phyloP scores from a whole-genome alignment of 2,888 invertebrate genomes.

The Elaeidobius kamerunicus region DNA sequence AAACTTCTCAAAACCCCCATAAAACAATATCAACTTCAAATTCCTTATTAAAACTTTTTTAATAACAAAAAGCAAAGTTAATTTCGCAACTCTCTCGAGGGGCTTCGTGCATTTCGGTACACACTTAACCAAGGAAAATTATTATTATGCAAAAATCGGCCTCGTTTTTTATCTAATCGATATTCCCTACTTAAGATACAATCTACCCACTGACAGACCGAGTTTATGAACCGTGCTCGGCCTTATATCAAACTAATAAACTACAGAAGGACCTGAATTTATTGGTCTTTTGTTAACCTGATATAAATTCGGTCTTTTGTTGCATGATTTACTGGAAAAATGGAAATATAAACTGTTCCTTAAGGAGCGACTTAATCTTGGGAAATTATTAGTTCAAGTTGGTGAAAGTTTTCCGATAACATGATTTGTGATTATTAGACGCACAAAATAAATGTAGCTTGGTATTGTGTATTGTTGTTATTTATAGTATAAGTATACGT shows the following conservation, averaged over 20 bases:
- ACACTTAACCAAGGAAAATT: slow-evolving; percentile 11
- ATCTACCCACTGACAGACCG: slow-evolving; percentile 23
- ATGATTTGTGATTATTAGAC: too few relatives aligned
- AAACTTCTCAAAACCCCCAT: background rate
- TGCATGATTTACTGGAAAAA: slow-evolving; percentile 16
- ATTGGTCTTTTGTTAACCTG: slow-evolving; percentile 15
- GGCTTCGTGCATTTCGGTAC: slow-evolving; percentile 10
- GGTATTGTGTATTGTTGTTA: too few relatives aligned
- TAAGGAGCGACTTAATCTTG: slow-evolving; percentile 1
- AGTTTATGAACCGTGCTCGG: slow-evolving; percentile 27
- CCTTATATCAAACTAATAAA: slow-evolving; percentile 28
- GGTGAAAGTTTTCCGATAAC: background rate
- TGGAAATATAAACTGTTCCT: slow-evolving; percentile 6
- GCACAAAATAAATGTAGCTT: too few relatives aligned
- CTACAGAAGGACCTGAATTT: slow-evolving; percentile 21
- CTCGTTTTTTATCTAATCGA: slow-evolving; percentile 25
- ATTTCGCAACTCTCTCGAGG: slow-evolving; percentile 12
- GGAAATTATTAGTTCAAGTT: background rate
- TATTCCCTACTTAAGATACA: slow-evolving; percentile 26
- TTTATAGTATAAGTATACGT: too few relatives aligned
- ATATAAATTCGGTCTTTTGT: slow-evolving; percentile 20
- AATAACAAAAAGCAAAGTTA: slow-evolving; percentile 16
- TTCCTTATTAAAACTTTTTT: slow-evolving; percentile 17
- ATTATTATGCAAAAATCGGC: slow-evolving; percentile 27
- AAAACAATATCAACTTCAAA: slow-evolving; percentile 4